Percentiles rank a stretch among this genome's conserved stretches.
Conservation (phyloP, 1,140 invertebrate species). For the Leguminivora glycinivorella region DNA sequence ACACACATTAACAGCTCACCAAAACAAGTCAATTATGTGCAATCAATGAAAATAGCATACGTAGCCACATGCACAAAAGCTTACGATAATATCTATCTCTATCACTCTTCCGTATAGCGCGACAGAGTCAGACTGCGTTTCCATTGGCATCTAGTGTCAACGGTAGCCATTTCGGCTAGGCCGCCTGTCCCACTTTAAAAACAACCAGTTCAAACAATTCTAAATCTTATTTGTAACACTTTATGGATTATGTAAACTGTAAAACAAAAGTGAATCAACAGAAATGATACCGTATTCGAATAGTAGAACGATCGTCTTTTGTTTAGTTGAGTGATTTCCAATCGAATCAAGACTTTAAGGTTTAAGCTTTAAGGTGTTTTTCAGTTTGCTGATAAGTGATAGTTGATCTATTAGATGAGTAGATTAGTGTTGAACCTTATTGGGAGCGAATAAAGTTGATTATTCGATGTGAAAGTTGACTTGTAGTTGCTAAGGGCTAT, state of each 20-base stretch:
- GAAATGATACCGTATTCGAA: constrained; percentile 3
- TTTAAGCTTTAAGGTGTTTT: background rate
- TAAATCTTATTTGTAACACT: background rate
- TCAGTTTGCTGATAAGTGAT: background rate
- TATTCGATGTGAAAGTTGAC: background rate
- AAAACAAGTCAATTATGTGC: constrained; percentile 24
- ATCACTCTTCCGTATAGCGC: too few species aligned
- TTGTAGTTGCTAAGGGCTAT: constrained; percentile 19
- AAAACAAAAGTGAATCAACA: background rate
- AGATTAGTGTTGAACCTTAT: background rate
- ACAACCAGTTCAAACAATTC: background rate
- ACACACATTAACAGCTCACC: constrained; percentile 5
- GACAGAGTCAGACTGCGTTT: too few species aligned
- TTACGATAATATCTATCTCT: too few species aligned
- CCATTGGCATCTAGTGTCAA: too few species aligned
- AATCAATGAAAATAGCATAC: constrained; percentile 21
- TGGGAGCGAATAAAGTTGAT: background rate
- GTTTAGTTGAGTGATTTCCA: background rate
- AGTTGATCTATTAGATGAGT: constrained; percentile 1
- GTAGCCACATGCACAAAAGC: too few species aligned
- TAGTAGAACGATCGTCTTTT: constrained; percentile 13
- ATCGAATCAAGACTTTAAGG: background rate
- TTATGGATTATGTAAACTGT: background rate
- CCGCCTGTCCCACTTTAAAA: background rate
- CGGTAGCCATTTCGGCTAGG: too few species aligned